These are phyloP conservation scores for Muraenolepis orangiensis DNA, from an alignment of 2,797 vertebrate species.

Conservation along the genomic window DNA sequence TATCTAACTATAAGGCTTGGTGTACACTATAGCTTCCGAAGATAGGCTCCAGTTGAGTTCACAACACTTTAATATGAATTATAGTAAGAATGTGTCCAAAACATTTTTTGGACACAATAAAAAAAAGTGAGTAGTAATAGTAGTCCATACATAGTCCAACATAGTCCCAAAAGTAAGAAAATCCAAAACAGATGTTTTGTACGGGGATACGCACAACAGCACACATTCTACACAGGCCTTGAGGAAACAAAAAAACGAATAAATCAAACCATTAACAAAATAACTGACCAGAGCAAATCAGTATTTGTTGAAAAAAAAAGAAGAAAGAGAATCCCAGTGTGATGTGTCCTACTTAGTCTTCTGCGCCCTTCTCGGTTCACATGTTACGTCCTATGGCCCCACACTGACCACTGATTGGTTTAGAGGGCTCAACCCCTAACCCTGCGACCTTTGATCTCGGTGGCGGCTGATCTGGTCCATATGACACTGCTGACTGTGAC, in stretches of 20 bases:
- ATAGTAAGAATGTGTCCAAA: neutral
- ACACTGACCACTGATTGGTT: slow-evolving; percentile 58
- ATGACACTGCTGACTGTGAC: slow-evolving; percentile 68
- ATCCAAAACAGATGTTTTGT: neutral
- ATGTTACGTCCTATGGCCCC: slow-evolving; percentile 44
- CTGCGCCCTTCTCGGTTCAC: slow-evolving; percentile 51
- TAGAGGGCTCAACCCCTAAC: slow-evolving; percentile 54
- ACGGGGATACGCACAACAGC: neutral
- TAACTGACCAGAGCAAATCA: too few relatives aligned
- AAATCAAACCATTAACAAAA: too few relatives aligned
- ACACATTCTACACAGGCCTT: neutral
- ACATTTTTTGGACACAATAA: too few relatives aligned
- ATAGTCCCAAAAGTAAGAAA: too few relatives aligned
- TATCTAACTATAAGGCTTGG: neutral
- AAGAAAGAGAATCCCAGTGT: slow-evolving; percentile 10
- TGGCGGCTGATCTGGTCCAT: slow-evolving; percentile 66
- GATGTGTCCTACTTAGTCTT: slow-evolving; percentile 24
- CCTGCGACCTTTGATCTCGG: slow-evolving; percentile 48
- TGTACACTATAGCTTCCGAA: neutral
- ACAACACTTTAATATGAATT: neutral
- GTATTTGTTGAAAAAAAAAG: too few relatives aligned
- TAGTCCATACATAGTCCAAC: too few relatives aligned
- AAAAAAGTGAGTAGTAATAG: too few relatives aligned
- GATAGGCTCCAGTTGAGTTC: neutral
- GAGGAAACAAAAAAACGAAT: too few relatives aligned